Conservation (phyloP, 2,888 invertebrate species). For the Prosopocoilus inquinatus region DNA sequence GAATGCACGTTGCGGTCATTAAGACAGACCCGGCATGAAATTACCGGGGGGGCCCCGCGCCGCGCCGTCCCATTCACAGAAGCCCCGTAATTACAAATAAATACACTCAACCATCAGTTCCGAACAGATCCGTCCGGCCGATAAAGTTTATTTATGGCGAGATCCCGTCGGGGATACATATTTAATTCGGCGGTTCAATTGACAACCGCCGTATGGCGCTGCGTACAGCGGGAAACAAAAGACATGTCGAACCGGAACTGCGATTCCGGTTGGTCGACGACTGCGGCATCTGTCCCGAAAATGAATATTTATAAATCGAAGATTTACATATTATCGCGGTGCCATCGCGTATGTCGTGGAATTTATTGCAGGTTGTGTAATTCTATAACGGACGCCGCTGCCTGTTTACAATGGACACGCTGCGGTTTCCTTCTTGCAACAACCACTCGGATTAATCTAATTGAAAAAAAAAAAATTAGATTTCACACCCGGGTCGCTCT, state of each 20-base stretch:
- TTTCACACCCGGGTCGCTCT: too few relatives aligned
- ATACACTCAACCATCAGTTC: conserved; percentile 32
- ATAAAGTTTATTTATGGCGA: conserved; percentile 38
- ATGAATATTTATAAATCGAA: conserved; percentile 42
- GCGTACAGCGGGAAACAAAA: conserved; percentile 41
- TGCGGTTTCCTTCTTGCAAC: neutral
- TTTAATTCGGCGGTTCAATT: conserved; percentile 42
- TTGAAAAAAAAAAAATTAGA: too few relatives aligned
- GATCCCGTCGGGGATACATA: conserved; percentile 41
- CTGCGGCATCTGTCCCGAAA: conserved; percentile 39
- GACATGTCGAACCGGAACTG: conserved; percentile 49
- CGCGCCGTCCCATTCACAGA: conserved; percentile 32
- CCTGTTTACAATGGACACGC: neutral
- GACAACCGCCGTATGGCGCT: conserved; percentile 43
- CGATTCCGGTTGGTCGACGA: conserved; percentile 45
- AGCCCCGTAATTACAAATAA: conserved; percentile 16
- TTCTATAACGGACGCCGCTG: conserved; percentile 36
- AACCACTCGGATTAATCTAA: too few relatives aligned
- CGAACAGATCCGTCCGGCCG: conserved; percentile 34
- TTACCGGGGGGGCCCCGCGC: conserved; percentile 21
- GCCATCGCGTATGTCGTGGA: conserved; percentile 33
- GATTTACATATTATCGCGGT: conserved; percentile 40
- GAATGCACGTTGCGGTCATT: conserved; percentile 27
- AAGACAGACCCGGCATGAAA: conserved; percentile 27
- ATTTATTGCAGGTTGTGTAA: conserved; percentile 36